phyloP scores from a whole-genome alignment of 2,797 vertebrate genomes.

The Platyrinchus mystaceus region DNA sequence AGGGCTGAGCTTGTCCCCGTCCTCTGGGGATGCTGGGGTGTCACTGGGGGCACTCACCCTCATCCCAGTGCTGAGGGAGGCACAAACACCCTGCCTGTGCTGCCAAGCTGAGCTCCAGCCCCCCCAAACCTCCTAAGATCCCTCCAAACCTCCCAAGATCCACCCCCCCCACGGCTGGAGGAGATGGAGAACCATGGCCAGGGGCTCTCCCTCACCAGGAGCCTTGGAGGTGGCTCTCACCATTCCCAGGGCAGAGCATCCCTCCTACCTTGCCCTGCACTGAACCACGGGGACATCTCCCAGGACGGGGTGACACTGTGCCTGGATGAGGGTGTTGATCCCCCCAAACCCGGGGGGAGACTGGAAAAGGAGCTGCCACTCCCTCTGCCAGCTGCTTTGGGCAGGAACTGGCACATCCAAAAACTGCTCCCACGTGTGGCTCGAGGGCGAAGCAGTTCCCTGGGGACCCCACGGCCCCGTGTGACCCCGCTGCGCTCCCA shows the following conservation, averaged over 20 bases:
- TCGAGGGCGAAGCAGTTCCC: fast-evolving
- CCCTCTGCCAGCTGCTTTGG: fast-evolving
- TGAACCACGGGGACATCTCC: fast-evolving
- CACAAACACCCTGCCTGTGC: not conserved
- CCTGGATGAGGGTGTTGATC: fast-evolving
- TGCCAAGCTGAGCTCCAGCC: not conserved
- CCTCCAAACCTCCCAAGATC: not conserved
- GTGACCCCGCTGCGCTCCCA: not conserved
- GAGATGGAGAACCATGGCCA: not conserved
- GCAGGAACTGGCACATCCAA: not conserved
- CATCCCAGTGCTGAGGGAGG: not conserved
- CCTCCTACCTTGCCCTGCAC: not conserved
- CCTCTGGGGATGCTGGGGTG: not conserved
- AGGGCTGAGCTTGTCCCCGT: not conserved
- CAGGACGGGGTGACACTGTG: fast-evolving
- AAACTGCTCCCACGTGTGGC: fast-evolving
- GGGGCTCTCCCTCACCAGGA: fast-evolving
- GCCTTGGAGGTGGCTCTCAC: fast-evolving
- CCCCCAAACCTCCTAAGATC: not conserved
- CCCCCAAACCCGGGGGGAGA: not conserved
- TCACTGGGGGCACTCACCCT: fast-evolving
- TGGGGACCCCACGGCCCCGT: fast-evolving
- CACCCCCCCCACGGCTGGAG: fast-evolving
- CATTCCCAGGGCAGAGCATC: not conserved
- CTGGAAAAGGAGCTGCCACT: not conserved